Base-by-base conservation (phyloP, 2,888 invertebrate genomes). In the Sphaerophoria taeniata region DNA sequence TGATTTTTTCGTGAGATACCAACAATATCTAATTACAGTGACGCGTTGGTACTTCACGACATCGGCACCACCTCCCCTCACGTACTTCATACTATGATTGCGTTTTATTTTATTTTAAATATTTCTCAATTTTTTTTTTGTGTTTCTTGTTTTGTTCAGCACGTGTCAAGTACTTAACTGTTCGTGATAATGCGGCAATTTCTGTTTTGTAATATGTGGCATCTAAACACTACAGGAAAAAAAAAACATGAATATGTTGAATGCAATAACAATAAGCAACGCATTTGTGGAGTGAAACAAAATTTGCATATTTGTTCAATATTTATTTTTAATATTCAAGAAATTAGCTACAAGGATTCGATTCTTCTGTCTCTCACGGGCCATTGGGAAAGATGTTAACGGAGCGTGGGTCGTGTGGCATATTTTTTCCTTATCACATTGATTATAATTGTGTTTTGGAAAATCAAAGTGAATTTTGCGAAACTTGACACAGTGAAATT, bases 11-110 rank as follows among this genome's bases (percentile, higher is more conserved):
- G 39, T 9, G n/a, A 43, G 11, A 34, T 72, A 71, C 73, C 58
- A 84, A 84, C 84, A 76, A 84, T 84, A 85, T 85, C 85, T 85
- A 85, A 85, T 85, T 85, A 81, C 76, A 81, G 60, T 65, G 80
- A 74, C 72, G 79, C 72, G 75, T 61, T 75, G 69, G 73, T 36
- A 78, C 60, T 75, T 45, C 47, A 67, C 56, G 67, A 71, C 61
- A n/a, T n/a, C n/a, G n/a, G n/a, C n/a, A n/a, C n/a, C n/a, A n/a
- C n/a, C n/a, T 75, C 75, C 53, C 36, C 71, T 14, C 51, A 69
- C 71, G 14, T 16, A 16, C 49, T 14, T 58, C 36, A 33, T 11
- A 45, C 16, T 72, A 63, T 58, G 73, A 78, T 70, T 70, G 70
- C 67, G 72, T 74, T 74, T 78, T 70, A 55, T 72, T 74, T 73